Base-by-base conservation (phyloP, 1,140 invertebrate genomes). In the Ephestia elutella region DNA sequence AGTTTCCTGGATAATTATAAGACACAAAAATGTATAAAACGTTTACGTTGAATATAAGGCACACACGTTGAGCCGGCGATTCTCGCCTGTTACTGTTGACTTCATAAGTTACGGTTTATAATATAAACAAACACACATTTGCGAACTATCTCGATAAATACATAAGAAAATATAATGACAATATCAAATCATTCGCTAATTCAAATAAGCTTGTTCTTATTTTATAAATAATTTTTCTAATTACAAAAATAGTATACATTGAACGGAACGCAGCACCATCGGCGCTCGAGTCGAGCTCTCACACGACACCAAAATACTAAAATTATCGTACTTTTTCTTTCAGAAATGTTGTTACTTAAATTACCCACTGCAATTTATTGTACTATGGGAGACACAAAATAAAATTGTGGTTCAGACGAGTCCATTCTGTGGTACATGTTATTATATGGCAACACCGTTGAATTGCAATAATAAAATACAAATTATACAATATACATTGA, bases 151-250 rank as follows among this genome's bases (percentile, higher is more conserved):
- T 72, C 67, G 78, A 88, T 88, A 88, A 88, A 88, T 88, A 88
- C 82, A 81, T 88, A 86, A 78, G 82, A 86, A 88, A 88, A 88
- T 88, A 88, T 82, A 86, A 70, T 78, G 86, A 83, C 75, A 66
- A 70, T 70, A 62, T 66, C 61, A 61, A 68, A 74, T 77, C 75
- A 75, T 85, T 82, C 78, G 71, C 81, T 82, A 85, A 70, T 74
- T 71, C 75, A 73, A 70, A 63, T 76, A 81, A 82, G 74, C 75
- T 85, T 84, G 75, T 83, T 84, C 83, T 86, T 87, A 87, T 82
- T 70, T 86, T 78, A 88, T 88, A 88, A 88, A 88, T 88, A 88
- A 88, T 87, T 88, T 86, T 77, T 85, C 86, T 88, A 87, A 75
- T 85, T 86, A 88, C 84, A 88, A 86, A 84, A 86, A 84, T 84